Evolutionary conservation across 2,113 vertebrate species (phyloP), one percentile per base, ranked within the genome.

Genomic region (Cyanistes caeruleus): DNA sequence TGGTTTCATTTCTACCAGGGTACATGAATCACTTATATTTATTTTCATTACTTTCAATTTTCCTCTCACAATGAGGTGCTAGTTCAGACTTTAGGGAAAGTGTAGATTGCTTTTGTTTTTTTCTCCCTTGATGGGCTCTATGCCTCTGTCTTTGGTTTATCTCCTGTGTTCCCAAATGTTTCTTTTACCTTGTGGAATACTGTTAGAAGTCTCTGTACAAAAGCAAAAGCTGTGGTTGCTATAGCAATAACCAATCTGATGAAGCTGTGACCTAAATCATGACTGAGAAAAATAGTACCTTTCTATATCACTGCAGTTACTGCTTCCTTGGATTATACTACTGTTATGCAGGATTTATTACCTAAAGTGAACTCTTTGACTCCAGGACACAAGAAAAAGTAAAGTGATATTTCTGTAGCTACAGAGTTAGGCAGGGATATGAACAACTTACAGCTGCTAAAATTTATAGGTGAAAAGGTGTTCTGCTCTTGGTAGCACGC

Each of bases 221-320:
- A 97, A 97, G 98, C 97, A 97, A 94, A 98, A 92, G 93, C 98
- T 96, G 96, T 77, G 95, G 99, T 99, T 99, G 98, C 98, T 98
- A 99, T 98, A 98, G 99, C 96, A 97, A 99, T 97, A 97, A 97
- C 98, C 98, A 97, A 98, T 98, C 97, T 98, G 97, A 98, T 97
- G 96, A 97, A 98, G 98, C 97, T 97, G 97, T 98, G 98, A 98
- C 97, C 98, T 98, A 98, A 95, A 98, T 98, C 96, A 95, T 94
- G 97, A 96, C 97, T 98, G 97, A 97, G 98, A 97, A 97, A 97
- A 98, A 97, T 69, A 72, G 95, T 84, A 97, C 97, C 97, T 97
- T 96, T 95, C 96, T 96, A 73, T 73, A 93, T 79, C 88, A 78
- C 84, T 87, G 64, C 96, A 84, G 97, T 64, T 68, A 78, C 87